Evolutionary conservation across 2,797 vertebrate species (phyloP).

Genomic region (Apodemus agrarius): DNA sequence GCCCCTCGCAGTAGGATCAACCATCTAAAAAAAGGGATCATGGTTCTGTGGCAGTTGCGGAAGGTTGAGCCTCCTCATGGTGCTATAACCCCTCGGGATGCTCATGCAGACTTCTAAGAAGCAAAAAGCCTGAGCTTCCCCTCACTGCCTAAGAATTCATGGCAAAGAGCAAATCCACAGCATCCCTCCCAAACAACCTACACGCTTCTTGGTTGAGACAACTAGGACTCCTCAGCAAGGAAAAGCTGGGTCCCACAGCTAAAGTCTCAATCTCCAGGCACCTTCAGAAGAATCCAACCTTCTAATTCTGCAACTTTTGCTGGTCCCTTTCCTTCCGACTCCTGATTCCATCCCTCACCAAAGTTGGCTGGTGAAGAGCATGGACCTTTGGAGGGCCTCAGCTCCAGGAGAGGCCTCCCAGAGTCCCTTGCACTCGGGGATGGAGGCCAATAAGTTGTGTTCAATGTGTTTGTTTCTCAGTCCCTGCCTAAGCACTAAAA

Average conservation of each 20-base stretch:
- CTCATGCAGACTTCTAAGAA: slow-evolving; percentile 52
- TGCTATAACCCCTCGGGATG: slow-evolving; percentile 77
- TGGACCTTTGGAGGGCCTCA: not conserved
- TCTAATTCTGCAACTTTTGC: slow-evolving; percentile 9
- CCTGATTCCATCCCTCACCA: not conserved
- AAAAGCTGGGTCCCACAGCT: not conserved
- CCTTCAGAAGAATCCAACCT: slow-evolving; percentile 33
- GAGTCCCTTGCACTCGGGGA: slow-evolving; percentile 10
- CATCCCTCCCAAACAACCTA: not conserved
- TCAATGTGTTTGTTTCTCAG: slow-evolving; percentile 56
- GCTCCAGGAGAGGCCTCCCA: not conserved
- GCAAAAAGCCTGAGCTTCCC: slow-evolving; percentile 48
- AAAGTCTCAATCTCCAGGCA: not conserved
- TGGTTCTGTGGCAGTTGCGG: not conserved
- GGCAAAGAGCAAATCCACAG: not conserved
- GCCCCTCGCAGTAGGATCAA: slow-evolving; percentile 10
- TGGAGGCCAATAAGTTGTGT: slow-evolving; percentile 48
- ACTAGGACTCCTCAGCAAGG: not conserved
- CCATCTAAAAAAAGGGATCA: slow-evolving; percentile 51
- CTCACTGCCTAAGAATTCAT: slow-evolving; percentile 23
- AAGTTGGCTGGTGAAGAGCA: slow-evolving; percentile 11
- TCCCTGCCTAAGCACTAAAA: slow-evolving; percentile 66
- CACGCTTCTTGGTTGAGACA: not conserved
- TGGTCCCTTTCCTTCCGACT: not conserved
- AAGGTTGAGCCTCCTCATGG: slow-evolving; percentile 72